A percentile compares a stretch with the other conserved stretches of the same genome.
Conservation (phyloP, 2,888 invertebrate genomes). For the Galeopsomyia nigrocyanea region DNA sequence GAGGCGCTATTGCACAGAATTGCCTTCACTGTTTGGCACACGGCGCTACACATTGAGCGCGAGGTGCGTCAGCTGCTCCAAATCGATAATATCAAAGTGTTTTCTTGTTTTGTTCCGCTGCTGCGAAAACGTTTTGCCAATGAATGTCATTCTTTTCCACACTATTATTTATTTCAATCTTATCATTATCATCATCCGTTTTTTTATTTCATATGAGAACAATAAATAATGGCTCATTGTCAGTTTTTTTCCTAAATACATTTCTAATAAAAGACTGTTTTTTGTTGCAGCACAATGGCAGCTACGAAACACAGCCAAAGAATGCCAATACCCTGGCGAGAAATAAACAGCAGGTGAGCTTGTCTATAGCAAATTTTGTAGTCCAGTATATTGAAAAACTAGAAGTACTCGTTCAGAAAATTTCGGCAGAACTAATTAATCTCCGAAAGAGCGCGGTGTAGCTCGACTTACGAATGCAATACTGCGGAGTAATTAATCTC, state of each 20-base stretch:
- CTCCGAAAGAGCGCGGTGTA: too few species aligned
- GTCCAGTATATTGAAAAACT: neutral
- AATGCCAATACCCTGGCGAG: conserved; percentile 57
- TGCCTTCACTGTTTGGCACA: conserved; percentile 83
- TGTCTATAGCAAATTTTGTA: neutral
- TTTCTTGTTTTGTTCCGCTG: neutral
- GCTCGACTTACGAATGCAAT: too few species aligned
- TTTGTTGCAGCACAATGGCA: conserved; percentile 66
- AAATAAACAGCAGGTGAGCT: conserved; percentile 52
- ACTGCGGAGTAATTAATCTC: too few species aligned
- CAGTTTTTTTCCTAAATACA: too few species aligned
- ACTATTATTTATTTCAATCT: neutral
- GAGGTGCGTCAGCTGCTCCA: conserved; percentile 53
- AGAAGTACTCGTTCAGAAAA: too few species aligned
- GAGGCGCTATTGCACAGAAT: conserved; percentile 78
- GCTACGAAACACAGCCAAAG: conserved; percentile 62
- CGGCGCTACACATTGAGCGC: conserved; percentile 78
- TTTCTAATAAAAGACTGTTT: conserved; percentile 24
- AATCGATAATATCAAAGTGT: conserved; percentile 7
- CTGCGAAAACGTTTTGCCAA: too few species aligned
- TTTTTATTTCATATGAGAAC: too few species aligned
- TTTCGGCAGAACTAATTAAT: too few species aligned
- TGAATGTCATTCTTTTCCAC: too few species aligned
- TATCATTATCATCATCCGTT: neutral
- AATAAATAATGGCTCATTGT: too few species aligned